phyloP scores from a whole-genome alignment of 2,888 invertebrate genomes.

The Quadroppia sp. region DNA sequence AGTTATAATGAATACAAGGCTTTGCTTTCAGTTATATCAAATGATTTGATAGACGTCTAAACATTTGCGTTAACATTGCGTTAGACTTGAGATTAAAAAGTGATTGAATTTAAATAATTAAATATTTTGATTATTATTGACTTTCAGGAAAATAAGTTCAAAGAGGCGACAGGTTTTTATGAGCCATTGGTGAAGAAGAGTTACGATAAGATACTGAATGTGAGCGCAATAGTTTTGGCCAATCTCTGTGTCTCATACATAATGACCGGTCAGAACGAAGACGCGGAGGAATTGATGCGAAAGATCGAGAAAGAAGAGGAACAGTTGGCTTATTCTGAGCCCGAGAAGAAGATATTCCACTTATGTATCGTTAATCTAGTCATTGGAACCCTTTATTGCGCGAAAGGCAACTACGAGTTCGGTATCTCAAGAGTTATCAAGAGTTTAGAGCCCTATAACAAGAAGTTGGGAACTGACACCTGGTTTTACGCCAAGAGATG shows the following conservation, averaged over 20 bases:
- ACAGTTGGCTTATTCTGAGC: conserved; percentile 80
- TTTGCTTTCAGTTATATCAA: too few relatives aligned
- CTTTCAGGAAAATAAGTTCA: conserved; percentile 79
- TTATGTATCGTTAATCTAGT: conserved; percentile 97
- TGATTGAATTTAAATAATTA: not conserved
- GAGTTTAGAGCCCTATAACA: conserved; percentile 87
- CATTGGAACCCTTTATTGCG: conserved; percentile 96
- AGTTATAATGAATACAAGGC: too few relatives aligned
- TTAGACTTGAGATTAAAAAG: too few relatives aligned
- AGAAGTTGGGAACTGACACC: conserved; percentile 93
- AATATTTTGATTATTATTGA: not conserved
- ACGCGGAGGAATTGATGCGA: conserved; percentile 96
- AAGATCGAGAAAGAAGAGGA: conserved; percentile 99
- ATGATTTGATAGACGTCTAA: too few relatives aligned
- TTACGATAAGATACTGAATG: conserved; percentile 81
- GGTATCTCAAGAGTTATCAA: conserved; percentile 96
- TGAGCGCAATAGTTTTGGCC: conserved; percentile 96
- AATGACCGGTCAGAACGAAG: conserved; percentile 97
- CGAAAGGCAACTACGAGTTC: conserved; percentile 98
- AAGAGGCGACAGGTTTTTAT: conserved; percentile 95
- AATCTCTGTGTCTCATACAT: conserved; percentile 98
- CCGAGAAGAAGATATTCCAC: conserved; percentile 85
- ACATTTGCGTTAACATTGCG: too few relatives aligned
- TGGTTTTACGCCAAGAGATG: conserved; percentile 98
- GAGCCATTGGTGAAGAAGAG: conserved; percentile 95